A percentile compares a stretch with the other conserved stretches of the same genome.
phyloP scores from a whole-genome alignment of 2,113 vertebrate species.

The Limnothrissa miodon region DNA sequence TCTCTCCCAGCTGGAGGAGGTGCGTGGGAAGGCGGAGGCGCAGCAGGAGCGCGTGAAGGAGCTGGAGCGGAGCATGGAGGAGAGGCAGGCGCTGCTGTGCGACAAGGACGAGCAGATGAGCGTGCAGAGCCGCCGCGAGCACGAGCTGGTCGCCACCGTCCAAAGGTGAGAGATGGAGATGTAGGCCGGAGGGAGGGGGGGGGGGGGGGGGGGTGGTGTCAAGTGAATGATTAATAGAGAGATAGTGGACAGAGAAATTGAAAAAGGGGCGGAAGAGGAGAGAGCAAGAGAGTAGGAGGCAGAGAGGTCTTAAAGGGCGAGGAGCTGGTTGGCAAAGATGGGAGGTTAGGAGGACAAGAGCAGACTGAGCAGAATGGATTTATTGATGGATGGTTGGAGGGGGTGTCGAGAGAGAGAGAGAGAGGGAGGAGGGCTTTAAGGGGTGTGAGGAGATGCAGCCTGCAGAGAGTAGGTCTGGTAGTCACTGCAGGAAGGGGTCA shows the following conservation, averaged over 20 bases:
- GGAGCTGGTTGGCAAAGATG: neutral
- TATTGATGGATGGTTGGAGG: neutral
- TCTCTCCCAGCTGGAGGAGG: conserved; percentile 76
- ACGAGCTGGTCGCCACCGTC: conserved; percentile 84
- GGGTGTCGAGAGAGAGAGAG: neutral
- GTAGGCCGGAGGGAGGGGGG: neutral
- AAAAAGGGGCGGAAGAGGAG: neutral
- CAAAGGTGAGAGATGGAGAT: conserved; percentile 75
- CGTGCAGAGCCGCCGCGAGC: conserved; percentile 84
- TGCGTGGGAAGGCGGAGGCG: conserved; percentile 77
- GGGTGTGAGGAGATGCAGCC: neutral
- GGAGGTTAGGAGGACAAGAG: neutral
- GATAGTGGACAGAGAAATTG: neutral
- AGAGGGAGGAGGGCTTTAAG: neutral
- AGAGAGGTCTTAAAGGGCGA: neutral
- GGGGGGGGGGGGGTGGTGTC: neutral
- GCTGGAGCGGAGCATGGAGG: conserved; percentile 75
- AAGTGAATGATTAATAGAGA: too few relatives aligned
- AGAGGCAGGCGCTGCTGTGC: conserved; percentile 68
- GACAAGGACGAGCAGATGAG: conserved; percentile 82
- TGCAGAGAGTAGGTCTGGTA: neutral
- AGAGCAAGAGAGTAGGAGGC: neutral
- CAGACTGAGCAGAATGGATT: neutral
- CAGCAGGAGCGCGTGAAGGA: conserved; percentile 72
- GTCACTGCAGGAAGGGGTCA: neutral